A percentile compares a stretch with the other conserved stretches of the same genome.
phyloP scores from a whole-genome alignment of 2,888 invertebrate species.

The Volucella inflata region DNA sequence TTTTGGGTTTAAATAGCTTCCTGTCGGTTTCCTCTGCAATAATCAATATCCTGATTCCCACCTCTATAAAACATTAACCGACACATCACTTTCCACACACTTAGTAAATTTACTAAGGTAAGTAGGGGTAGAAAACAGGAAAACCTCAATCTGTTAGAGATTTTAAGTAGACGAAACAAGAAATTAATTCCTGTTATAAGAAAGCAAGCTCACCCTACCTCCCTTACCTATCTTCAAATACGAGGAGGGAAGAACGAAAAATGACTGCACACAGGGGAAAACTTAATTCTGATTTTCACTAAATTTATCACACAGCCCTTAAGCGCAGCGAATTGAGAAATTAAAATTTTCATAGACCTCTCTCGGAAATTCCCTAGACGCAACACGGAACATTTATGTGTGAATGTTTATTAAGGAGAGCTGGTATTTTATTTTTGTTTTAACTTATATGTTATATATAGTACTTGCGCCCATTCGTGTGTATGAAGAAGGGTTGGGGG shows the following conservation, averaged over 20 bases:
- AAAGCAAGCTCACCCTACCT: too few species aligned
- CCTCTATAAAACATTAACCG: too few species aligned
- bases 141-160: slow-evolving; percentile 25
- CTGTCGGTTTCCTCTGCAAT: too few species aligned
- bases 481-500: background rate
- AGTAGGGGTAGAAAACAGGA: background rate
- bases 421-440: background rate
- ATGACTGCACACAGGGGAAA: background rate
- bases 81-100: too few species aligned
- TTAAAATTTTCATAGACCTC: slow-evolving; percentile 40
- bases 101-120: too few species aligned
- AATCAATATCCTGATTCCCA: too few species aligned
- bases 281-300: slow-evolving; percentile 48
- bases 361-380: background rate
- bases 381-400: background rate
- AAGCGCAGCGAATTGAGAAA: slow-evolving; percentile 42
- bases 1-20: background rate
- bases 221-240: too few species aligned
- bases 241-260: slow-evolving; percentile 4
- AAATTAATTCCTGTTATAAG: slow-evolving; percentile 2
- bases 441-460: too few species aligned
- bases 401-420: background rate
- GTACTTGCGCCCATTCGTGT: background rate
- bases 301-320: slow-evolving; percentile 38
- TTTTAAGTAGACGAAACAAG: slow-evolving; percentile 35